Percentiles rank a stretch among this genome's conserved stretches.
Evolutionary conservation across 2,113 vertebrate species (phyloP).

Genomic region (Carassius carassius): DNA sequence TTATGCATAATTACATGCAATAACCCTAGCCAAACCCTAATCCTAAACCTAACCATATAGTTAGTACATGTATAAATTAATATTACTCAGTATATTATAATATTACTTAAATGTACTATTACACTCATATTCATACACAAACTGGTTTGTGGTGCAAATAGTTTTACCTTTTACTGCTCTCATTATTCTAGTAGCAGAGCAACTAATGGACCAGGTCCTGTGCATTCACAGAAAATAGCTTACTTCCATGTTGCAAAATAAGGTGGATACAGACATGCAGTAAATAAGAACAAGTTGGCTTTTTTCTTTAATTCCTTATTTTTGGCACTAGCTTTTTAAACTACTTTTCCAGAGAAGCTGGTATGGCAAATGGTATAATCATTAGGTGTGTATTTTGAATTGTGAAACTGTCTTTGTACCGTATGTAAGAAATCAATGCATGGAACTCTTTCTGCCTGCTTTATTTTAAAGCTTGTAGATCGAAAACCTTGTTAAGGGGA

Average conservation of each 20-base stretch:
- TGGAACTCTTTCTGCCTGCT: neutral
- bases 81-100: too few species aligned
- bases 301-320: slow-evolving; percentile 10
- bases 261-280: neutral
- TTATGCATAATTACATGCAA: too few species aligned
- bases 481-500: neutral
- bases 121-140: neutral
- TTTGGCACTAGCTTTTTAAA: neutral
- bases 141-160: neutral
- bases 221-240: neutral
- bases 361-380: neutral
- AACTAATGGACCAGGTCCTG: neutral
- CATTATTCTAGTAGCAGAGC: neutral
- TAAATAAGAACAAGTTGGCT: neutral
- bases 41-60: too few species aligned
- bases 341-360: neutral
- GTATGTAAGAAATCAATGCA: neutral
- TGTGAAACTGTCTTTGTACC: neutral
- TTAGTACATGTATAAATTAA: too few species aligned
- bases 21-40: too few species aligned
- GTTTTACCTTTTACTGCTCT: neutral
- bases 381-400: slow-evolving; percentile 1
- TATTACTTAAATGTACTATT: too few species aligned
- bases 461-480: slow-evolving; percentile 7
- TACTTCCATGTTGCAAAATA: neutral